Conservation (phyloP, 2,888 invertebrate genomes). For the Amblyteles armatorius region DNA sequence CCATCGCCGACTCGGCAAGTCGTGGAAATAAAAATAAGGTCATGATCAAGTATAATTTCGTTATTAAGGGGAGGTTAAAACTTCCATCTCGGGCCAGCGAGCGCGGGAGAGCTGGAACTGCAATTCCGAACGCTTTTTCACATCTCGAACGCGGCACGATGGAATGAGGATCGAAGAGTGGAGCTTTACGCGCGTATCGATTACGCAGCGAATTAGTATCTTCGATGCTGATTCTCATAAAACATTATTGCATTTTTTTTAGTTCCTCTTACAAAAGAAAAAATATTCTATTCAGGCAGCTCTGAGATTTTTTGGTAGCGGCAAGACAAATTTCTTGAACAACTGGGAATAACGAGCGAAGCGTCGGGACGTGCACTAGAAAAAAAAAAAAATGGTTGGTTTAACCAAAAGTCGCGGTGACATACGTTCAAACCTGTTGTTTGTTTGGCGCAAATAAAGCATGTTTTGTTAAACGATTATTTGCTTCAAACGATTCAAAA, state of each 20-base stretch:
- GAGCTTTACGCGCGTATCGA: neutral
- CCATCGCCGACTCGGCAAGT: neutral
- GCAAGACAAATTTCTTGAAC: too few relatives aligned
- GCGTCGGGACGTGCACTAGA: too few relatives aligned
- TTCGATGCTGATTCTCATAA: neutral
- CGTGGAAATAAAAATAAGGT: constrained; percentile 22
- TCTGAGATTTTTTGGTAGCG: neutral
- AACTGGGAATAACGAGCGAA: too few relatives aligned
- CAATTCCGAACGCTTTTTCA: neutral
- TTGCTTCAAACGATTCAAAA: too few relatives aligned
- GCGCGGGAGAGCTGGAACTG: neutral
- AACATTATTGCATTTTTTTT: neutral
- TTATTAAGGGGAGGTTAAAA: constrained; percentile 2
- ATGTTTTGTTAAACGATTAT: too few relatives aligned
- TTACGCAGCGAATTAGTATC: neutral
- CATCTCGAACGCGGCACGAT: neutral
- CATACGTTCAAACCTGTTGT: too few relatives aligned
- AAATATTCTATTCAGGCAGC: neutral
- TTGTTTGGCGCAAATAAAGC: too few relatives aligned
- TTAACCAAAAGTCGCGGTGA: too few relatives aligned
- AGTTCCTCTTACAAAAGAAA: neutral
- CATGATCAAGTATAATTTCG: constrained; percentile 18
- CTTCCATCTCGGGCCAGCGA: neutral
- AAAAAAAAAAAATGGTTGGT: neutral
- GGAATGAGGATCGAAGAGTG: neutral